These are phyloP conservation scores for Suillia variegata DNA, from an alignment of 2,888 invertebrate genomes.

Conservation along the genomic window DNA sequence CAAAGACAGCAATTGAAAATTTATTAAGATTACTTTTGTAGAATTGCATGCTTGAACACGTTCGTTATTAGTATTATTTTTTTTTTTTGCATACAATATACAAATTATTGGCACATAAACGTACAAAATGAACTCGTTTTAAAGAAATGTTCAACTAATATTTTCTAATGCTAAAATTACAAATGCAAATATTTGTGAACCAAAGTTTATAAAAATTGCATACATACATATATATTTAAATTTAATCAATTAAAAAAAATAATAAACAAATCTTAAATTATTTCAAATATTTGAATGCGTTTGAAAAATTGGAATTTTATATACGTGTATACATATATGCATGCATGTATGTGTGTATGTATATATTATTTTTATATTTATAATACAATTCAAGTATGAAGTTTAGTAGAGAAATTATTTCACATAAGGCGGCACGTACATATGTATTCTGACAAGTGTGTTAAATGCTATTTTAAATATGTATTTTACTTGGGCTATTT, in stretches of 20 bases:
- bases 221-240: too few relatives aligned
- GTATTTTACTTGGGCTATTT: slow-evolving; percentile 28
- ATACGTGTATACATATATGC: neutral
- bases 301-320: neutral
- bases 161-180: neutral
- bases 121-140: slow-evolving; percentile 15
- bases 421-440: neutral
- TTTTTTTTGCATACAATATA: too few relatives aligned
- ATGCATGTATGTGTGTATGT: neutral
- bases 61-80: too few relatives aligned
- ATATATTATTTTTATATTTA: neutral
- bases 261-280: too few relatives aligned
- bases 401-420: neutral
- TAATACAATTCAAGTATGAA: neutral
- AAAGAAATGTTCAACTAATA: too few relatives aligned
- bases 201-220: too few relatives aligned
- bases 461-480: too few relatives aligned
- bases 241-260: too few relatives aligned
- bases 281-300: too few relatives aligned
- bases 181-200: neutral
- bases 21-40: too few relatives aligned
- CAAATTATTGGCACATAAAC: slow-evolving; percentile 27
- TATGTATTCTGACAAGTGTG: neutral
- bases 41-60: too few relatives aligned
- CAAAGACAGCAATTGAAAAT: too few relatives aligned